These are phyloP conservation scores for Silurus glanis DNA, from an alignment of 2,113 vertebrate species.

Conservation along the genomic window DNA sequence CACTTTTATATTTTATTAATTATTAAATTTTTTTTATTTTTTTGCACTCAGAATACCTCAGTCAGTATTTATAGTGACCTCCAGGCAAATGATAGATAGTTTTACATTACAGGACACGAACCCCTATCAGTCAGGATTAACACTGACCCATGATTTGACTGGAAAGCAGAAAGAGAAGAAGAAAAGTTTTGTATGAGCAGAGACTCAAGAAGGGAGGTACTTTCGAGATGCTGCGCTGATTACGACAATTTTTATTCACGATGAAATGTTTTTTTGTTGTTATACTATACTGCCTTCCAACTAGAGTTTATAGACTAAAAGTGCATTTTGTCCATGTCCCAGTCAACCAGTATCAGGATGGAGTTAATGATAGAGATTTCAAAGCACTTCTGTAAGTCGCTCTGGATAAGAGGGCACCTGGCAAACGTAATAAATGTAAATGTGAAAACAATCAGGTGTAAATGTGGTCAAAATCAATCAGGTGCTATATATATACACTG, in stretches of 20 bases:
- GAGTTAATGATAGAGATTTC: too few species aligned
- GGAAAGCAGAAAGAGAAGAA: not conserved
- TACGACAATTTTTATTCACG: not conserved
- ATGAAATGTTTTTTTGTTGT: too few species aligned
- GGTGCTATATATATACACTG: too few species aligned
- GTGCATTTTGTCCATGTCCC: too few species aligned
- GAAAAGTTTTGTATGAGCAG: not conserved
- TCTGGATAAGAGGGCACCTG: too few species aligned
- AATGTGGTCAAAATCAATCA: too few species aligned
- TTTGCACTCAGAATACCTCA: not conserved
- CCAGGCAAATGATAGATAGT: not conserved
- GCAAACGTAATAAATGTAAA: too few species aligned
- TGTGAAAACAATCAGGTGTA: too few species aligned
- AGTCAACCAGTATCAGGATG: too few species aligned
- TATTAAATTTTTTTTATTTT: not conserved
- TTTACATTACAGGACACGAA: slow-evolving; percentile 4
- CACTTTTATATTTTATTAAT: not conserved
- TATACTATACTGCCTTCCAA: too few species aligned
- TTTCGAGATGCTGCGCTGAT: not conserved
- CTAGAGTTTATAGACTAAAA: too few species aligned
- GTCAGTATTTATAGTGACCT: not conserved
- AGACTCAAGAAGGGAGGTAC: not conserved
- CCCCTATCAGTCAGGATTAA: not conserved
- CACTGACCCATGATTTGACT: not conserved
- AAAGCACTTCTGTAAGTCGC: too few species aligned